Conservation (phyloP, 2,113 vertebrate genomes). For the Mormoops blainvillei region DNA sequence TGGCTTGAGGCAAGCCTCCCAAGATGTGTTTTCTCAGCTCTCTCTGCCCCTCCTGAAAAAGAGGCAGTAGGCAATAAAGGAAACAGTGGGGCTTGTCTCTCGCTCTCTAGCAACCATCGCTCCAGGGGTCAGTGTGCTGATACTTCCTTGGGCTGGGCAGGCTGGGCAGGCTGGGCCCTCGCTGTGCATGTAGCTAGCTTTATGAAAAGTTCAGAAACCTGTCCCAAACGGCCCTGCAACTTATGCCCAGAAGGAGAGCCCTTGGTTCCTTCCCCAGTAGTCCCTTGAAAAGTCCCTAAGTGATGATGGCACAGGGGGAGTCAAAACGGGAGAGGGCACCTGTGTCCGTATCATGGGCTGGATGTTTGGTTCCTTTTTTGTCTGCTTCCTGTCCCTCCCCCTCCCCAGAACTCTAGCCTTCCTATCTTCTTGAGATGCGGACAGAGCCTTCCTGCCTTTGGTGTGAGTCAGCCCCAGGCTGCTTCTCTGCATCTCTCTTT, state of each 20-base stretch:
- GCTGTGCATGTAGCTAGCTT: not conserved
- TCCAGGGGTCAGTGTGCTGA: not conserved
- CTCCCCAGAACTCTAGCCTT: not conserved
- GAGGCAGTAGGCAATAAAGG: not conserved
- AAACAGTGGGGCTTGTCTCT: no score
- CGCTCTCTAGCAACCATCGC: not conserved
- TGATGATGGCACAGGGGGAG: not conserved
- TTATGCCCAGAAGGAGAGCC: not conserved
- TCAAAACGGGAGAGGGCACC: not conserved
- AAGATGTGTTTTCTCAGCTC: not conserved
- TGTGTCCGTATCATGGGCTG: not conserved
- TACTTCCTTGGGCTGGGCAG: not conserved
- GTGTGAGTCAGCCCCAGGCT: not conserved
- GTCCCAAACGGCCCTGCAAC: not conserved
- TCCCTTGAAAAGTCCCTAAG: not conserved
- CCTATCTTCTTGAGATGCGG: conserved; percentile 53
- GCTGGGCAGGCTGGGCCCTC: not conserved
- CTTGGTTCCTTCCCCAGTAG: not conserved
- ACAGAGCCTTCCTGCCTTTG: conserved; percentile 2
- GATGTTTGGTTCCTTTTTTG: not conserved
- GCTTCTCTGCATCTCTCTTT: not conserved
- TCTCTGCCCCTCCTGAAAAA: not conserved
- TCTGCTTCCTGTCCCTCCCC: not conserved
- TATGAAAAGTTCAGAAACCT: not conserved
- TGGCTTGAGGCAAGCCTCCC: not conserved